A percentile compares a stretch with the other conserved stretches of the same genome.
phyloP scores from a whole-genome alignment of 2,797 vertebrate species.

The Falco concolor region DNA sequence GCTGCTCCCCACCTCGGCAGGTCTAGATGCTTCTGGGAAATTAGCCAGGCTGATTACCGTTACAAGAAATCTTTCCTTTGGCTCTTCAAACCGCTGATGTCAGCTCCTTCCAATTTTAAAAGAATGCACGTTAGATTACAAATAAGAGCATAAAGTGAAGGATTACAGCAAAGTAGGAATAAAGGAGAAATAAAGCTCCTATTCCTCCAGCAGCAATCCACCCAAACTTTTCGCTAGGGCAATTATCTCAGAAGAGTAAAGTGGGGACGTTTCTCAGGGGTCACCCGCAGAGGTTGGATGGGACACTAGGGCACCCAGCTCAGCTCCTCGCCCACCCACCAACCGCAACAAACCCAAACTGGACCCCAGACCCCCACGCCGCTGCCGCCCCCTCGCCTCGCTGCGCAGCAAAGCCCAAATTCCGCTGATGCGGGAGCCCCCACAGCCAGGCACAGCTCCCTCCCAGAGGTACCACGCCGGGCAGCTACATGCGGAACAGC shows the following conservation, averaged over 20 bases:
- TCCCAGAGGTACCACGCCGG: fast-evolving
- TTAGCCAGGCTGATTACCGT: slow-evolving; percentile 35
- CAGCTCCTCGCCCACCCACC: neutral
- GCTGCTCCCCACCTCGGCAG: neutral
- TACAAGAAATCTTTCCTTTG: slow-evolving; percentile 52
- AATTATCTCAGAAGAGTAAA: neutral
- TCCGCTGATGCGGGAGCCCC: fast-evolving
- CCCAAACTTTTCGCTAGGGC: neutral
- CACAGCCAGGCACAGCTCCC: neutral
- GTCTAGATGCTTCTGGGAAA: slow-evolving; percentile 19
- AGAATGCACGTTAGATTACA: neutral
- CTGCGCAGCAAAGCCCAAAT: neutral
- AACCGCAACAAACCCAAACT: neutral
- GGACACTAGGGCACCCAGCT: neutral
- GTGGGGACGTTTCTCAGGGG: neutral
- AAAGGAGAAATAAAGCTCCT: neutral
- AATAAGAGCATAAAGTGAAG: neutral
- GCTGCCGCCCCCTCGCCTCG: neutral
- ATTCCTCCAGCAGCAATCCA: neutral
- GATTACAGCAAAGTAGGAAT: neutral
- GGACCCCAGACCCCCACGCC: neutral
- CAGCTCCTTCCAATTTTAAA: neutral
- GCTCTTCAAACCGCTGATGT: neutral
- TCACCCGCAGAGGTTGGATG: neutral
- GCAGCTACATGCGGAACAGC: neutral